Percentiles rank a stretch among this genome's conserved stretches.
Conservation (phyloP, 1,140 invertebrate genomes). For the Lepidurus packardi region DNA sequence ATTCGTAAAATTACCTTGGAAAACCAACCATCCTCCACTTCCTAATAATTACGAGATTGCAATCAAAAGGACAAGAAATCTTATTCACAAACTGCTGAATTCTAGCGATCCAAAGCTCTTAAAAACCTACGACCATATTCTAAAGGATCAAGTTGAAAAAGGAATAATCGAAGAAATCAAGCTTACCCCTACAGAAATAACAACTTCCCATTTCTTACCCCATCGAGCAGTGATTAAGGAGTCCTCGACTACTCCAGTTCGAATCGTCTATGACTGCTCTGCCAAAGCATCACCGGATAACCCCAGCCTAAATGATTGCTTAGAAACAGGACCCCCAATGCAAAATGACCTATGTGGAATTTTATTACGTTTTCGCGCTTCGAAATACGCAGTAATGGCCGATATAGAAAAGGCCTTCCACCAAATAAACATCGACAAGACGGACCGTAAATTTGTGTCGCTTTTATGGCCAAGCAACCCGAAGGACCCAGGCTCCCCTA, state of each 20-base stretch:
- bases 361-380: constrained; percentile 38
- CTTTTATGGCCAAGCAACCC: constrained; percentile 36
- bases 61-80: not conserved
- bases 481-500: not conserved
- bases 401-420: constrained; percentile 46
- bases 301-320: constrained; percentile 35
- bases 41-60: constrained; percentile 28
- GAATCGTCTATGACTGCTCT: constrained; percentile 40
- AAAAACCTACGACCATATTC: constrained; percentile 25
- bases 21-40: constrained; percentile 20
- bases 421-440: constrained; percentile 33
- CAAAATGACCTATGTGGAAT: constrained; percentile 38
- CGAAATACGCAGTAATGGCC: constrained; percentile 39
- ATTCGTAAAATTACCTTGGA: constrained; percentile 28
- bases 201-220: constrained; percentile 37
- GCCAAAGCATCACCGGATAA: constrained; percentile 25
- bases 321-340: constrained; percentile 24
- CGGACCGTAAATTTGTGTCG: constrained; percentile 35
- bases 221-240: constrained; percentile 38
- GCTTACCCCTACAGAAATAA: not conserved
- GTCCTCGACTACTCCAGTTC: constrained; percentile 36
- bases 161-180: constrained; percentile 29
- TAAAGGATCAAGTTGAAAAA: constrained; percentile 24
- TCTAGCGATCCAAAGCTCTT: constrained; percentile 22
- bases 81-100: not conserved